Evolutionary conservation across 1,140 invertebrate genomes (phyloP).

Genomic region (Drosophila grimshawi): DNA sequence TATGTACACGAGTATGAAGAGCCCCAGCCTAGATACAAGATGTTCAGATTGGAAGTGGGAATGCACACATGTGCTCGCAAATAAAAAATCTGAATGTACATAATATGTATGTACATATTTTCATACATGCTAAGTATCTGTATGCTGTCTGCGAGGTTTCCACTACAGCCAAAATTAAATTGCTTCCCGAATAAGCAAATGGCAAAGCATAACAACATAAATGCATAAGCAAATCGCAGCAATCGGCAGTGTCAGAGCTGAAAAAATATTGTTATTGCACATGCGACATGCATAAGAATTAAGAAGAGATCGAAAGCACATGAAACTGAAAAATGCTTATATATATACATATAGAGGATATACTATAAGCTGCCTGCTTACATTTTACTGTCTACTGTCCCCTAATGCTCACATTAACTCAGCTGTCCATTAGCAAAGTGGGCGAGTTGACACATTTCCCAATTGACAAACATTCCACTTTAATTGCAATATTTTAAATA

Average conservation of each 20-base stretch:
- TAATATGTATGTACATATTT: constrained; percentile 1
- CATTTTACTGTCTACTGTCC: no score
- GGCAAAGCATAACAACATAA: constrained; percentile 52
- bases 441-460: no score
- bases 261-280: constrained; percentile 75
- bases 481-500: no score
- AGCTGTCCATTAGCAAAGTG: no score
- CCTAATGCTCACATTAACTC: no score
- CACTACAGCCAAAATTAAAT: constrained; percentile 6
- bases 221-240: constrained; percentile 72
- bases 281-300: constrained; percentile 80
- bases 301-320: constrained; percentile 33
- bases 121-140: constrained; percentile 23
- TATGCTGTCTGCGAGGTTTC: constrained; percentile 34
- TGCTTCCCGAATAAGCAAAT: constrained; percentile 50
- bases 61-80: not conserved
- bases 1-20: constrained; percentile 5
- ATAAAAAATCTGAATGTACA: constrained; percentile 6
- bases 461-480: no score
- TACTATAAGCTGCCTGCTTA: no score
- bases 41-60: constrained; percentile 1
- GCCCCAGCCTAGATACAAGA: constrained; percentile 44
- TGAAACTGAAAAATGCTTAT: not conserved
- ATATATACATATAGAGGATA: not conserved
- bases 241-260: constrained; percentile 59